These are phyloP conservation scores for Siderastrea radians DNA, from an alignment of 92 coral and sea anemone genomes.

Conservation along the genomic window DNA sequence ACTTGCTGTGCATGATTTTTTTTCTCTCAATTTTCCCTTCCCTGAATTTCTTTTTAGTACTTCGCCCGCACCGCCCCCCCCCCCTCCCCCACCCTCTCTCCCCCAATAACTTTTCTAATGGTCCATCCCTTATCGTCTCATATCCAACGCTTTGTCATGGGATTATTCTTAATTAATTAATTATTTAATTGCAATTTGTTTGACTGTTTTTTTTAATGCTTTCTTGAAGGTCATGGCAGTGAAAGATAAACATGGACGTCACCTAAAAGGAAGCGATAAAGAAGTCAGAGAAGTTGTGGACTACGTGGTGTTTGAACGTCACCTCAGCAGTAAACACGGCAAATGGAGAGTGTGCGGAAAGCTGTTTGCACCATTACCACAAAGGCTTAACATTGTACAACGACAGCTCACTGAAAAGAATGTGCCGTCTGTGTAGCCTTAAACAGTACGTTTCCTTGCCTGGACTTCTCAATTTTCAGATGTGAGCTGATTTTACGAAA, in stretches of 20 bases:
- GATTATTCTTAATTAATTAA: no score
- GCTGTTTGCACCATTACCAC: constrained; percentile 60
- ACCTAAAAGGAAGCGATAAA: constrained; percentile 90
- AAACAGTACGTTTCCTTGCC: no score
- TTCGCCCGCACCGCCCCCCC: no score
- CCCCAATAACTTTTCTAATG: no score
- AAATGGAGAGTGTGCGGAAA: constrained; percentile 96
- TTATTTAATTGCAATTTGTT: no score
- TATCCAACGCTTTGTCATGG: no score
- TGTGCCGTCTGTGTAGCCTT: constrained; percentile 8
- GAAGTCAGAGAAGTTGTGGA: constrained; percentile 83
- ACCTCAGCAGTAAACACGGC: constrained; percentile 81
- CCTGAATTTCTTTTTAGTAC: no score
- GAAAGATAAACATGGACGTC: constrained; percentile 89
- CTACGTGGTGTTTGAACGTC: constrained; percentile 93
- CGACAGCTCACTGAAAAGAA: constrained; percentile 21
- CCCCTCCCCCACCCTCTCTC: no score
- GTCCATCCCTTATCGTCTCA: no score
- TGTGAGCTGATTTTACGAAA: not conserved
- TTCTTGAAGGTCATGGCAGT: constrained; percentile 88
- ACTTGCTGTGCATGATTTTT: no score
- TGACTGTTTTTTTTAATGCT: not conserved
- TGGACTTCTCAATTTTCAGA: no score
- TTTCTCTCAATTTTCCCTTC: no score
- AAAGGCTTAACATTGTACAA: not conserved